These are phyloP conservation scores for Stichopus chloronotus DNA, from an alignment of 35 echinoderm and acorn worm species.

Conservation along the genomic window DNA sequence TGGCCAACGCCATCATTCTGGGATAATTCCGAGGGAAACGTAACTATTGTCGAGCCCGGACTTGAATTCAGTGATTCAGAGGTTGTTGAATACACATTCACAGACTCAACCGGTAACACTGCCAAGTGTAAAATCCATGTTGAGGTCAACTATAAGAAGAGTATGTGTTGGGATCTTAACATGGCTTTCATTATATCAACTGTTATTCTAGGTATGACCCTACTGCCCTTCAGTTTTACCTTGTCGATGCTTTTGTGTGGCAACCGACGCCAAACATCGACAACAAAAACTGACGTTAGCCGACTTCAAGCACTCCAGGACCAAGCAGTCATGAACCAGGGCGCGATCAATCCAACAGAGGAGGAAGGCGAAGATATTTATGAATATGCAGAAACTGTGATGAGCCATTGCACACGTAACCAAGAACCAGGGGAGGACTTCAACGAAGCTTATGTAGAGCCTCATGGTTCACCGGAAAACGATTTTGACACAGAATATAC, in stretches of 20 bases:
- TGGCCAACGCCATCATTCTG: background rate
- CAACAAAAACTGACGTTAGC: background rate
- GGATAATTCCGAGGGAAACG: constrained; percentile 23
- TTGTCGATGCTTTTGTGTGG: background rate
- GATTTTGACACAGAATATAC: background rate
- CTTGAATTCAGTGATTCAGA: background rate
- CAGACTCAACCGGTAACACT: background rate
- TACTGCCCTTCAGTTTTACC: background rate
- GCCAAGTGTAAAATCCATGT: constrained; percentile 2
- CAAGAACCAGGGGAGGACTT: background rate
- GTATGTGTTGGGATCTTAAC: background rate
- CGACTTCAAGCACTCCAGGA: too few relatives aligned
- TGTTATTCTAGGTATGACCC: background rate
- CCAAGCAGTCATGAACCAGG: too few relatives aligned
- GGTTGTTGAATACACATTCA: background rate
- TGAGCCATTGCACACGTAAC: too few relatives aligned
- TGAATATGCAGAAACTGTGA: background rate
- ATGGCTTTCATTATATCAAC: background rate
- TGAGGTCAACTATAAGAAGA: background rate
- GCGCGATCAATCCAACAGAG: too few relatives aligned
- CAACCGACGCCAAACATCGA: background rate
- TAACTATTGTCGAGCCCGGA: background rate
- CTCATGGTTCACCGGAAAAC: background rate
- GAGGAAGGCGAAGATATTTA: background rate
- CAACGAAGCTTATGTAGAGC: background rate